Evolutionary conservation across 2,113 vertebrate genomes (phyloP).

Genomic region (Corydoras sp.): DNA sequence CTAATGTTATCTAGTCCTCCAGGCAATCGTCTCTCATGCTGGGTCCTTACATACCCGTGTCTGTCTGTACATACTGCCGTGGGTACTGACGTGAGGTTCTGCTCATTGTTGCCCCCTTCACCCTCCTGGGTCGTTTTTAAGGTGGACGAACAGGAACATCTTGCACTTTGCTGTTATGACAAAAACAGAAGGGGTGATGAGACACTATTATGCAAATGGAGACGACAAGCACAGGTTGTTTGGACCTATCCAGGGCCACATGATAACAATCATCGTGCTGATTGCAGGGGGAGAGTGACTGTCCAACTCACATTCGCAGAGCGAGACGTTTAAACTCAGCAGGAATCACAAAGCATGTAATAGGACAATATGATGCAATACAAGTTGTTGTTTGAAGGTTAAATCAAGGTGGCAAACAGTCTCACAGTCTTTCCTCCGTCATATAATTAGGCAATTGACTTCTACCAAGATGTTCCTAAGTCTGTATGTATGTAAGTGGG

Average conservation of each 20-base stretch:
- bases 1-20: background rate
- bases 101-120: background rate
- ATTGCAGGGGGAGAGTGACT: slow-evolving; percentile 35
- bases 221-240: background rate
- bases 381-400: slow-evolving; percentile 38
- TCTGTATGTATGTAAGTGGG: no score
- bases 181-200: slow-evolving; percentile 37
- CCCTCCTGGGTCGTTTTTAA: background rate
- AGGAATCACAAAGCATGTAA: slow-evolving; percentile 31
- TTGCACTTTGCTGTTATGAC: slow-evolving; percentile 12
- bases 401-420: background rate
- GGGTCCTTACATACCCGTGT: no score
- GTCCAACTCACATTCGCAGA: slow-evolving; percentile 19
- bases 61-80: background rate
- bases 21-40: background rate
- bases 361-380: slow-evolving; percentile 3
- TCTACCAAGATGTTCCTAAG: no score
- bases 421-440: no score
- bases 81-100: slow-evolving; percentile 5
- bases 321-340: slow-evolving; percentile 34
- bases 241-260: slow-evolving; percentile 18
- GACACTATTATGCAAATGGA: slow-evolving; percentile 43
- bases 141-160: background rate
- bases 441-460: no score
- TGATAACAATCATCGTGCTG: slow-evolving; percentile 40